Conservation (phyloP, 1,140 invertebrate genomes). For the Philotrypesis tridentata region DNA sequence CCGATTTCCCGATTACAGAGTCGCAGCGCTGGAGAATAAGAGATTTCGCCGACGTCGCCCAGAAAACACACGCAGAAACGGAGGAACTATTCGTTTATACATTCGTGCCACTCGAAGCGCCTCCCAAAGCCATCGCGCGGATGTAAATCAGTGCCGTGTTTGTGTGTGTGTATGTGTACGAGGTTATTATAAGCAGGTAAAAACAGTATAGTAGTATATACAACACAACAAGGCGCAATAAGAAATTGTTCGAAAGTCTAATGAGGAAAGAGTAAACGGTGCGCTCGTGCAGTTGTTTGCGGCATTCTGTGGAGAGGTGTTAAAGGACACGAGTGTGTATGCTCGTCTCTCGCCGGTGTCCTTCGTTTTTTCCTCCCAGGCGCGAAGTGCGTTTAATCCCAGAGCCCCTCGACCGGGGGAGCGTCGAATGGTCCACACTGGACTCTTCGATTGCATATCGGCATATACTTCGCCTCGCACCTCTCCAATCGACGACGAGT, state of each 20-base stretch:
- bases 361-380: background rate
- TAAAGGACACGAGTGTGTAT: too few species aligned
- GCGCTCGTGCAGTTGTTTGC: constrained; percentile 13
- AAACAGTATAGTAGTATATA: background rate
- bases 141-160: too few species aligned
- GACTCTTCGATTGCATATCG: background rate
- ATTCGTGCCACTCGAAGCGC: too few species aligned
- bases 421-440: background rate
- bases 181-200: too few species aligned
- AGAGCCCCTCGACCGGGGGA: background rate
- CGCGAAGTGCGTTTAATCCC: background rate
- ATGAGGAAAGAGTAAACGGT: constrained; percentile 1
- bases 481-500: constrained; percentile 65
- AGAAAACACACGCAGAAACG: too few species aligned
- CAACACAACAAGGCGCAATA: background rate
- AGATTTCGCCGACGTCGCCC: background rate
- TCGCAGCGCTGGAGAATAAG: background rate
- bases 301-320: background rate
- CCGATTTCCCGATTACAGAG: background rate
- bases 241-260: constrained; percentile 9
- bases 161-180: too few species aligned
- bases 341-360: background rate
- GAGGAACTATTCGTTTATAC: too few species aligned
- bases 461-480: constrained; percentile 55
- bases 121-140: too few species aligned